Base-by-base conservation (phyloP, 2,888 invertebrate genomes). In the Archips xylosteana region DNA sequence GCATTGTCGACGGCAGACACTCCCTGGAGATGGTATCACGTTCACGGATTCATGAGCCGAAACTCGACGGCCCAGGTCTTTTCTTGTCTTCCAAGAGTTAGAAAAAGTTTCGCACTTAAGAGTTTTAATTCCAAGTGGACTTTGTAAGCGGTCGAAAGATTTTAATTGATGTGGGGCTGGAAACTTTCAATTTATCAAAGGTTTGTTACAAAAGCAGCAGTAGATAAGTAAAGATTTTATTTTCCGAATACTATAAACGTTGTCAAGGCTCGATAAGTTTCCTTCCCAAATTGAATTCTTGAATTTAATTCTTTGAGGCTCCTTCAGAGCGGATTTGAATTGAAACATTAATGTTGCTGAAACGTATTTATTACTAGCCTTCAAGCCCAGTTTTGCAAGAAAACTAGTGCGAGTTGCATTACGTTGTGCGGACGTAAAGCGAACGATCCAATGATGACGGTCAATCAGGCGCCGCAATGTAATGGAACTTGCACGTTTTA, bases 1-100 rank as follows among this genome's bases (percentile, higher is more conserved):
- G 61, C 49, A 71, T 36, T 67, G 63, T 42, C 70, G 63, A 47
- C 42, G 49, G 64, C 61, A 60, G 67, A 54, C 73, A 51, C 66
- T 59, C 73, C 57, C 69, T 5, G 4, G 73, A 71, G 80, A 77
- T 57, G 42, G 65, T 59, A 66, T 75, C 67, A 71, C 70, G 69
- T 64, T 75, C 67, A 71, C 70, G 69, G 74, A 78, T 82, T 81
- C 79, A 79, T 76, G 78, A 80, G 73, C 75, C 77, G 80, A 75
- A 72, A 75, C 79, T 77, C 76, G 75, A 75, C 69, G 59, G 69
- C 49, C 32, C 76, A 78, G 76, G 76, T 76, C 75, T 78, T 78
- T 76, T 74, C 77, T 39, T 73, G 34, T 39, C 63, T 39, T 71
- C 70, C 73, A 74, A 39, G 42, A 15, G 23, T 74, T 61, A 49